phyloP scores from a whole-genome alignment of 2,113 vertebrate species.

The Helogale parvula region DNA sequence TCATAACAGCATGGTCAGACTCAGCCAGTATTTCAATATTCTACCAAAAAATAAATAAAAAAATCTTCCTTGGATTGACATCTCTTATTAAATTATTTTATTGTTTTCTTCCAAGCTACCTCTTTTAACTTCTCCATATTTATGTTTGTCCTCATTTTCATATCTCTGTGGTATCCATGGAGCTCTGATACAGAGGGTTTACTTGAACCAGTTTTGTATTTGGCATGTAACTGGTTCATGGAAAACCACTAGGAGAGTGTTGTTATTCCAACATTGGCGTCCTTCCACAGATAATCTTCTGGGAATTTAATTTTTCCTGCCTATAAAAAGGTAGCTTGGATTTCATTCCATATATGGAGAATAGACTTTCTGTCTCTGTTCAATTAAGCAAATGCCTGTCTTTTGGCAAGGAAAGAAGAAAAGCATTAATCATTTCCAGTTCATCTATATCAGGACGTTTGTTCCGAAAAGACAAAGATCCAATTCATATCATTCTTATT shows the following conservation, averaged over 20 bases:
- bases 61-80: not conserved
- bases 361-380: not conserved
- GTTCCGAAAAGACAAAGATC: constrained; percentile 32
- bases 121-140: not conserved
- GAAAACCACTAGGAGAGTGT: not conserved
- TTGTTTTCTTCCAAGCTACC: not conserved
- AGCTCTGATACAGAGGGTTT: not conserved
- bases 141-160: not conserved
- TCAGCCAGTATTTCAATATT: not conserved
- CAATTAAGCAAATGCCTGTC: constrained; percentile 34
- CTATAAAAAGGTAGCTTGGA: constrained; percentile 28
- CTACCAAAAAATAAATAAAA: not conserved
- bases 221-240: not conserved
- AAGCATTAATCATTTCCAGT: constrained; percentile 52
- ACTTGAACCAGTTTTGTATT: not conserved
- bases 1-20: not conserved
- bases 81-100: not conserved
- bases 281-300: constrained; percentile 9
- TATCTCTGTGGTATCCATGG: not conserved
- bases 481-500: constrained; percentile 45
- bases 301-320: not conserved
- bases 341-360: constrained; percentile 28
- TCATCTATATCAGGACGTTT: constrained; percentile 38
- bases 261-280: not conserved
- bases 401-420: constrained; percentile 50